Evolutionary conservation across 2,888 invertebrate species (phyloP).

Genomic region (Subacronicta megacephala): DNA sequence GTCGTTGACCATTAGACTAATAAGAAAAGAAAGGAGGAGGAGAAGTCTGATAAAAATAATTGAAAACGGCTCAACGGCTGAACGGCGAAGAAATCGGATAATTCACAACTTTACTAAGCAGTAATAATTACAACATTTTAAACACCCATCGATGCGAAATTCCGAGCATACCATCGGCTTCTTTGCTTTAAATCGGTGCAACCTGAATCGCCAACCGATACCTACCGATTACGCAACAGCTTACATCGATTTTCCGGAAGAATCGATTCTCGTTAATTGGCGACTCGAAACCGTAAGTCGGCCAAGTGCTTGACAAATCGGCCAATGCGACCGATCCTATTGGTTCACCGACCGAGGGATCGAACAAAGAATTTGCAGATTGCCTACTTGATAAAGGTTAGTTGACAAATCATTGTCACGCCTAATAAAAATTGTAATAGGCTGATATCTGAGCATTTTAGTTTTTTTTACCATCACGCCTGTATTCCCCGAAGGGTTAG

Average conservation of each 20-base stretch:
- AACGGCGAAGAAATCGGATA: too few species aligned
- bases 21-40: too few species aligned
- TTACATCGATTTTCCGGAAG: constrained; percentile 80
- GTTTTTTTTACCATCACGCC: too few species aligned
- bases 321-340: constrained; percentile 64
- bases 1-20: too few species aligned
- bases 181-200: constrained; percentile 15
- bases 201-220: constrained; percentile 30
- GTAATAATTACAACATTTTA: too few species aligned
- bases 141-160: not conserved
- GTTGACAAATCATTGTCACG: not conserved
- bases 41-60: too few species aligned
- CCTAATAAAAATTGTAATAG: too few species aligned
- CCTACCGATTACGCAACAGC: constrained; percentile 68
- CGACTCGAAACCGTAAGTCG: constrained; percentile 73
- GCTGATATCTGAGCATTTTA: too few species aligned
- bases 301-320: constrained; percentile 79
- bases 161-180: constrained; percentile 21
- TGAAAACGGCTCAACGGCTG: too few species aligned
- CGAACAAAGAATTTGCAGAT: constrained; percentile 16
- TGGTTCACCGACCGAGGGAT: constrained; percentile 42
- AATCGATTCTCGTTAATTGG: constrained; percentile 76
- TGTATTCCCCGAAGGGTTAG: too few species aligned
- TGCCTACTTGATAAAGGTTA: not conserved
- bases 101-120: too few species aligned